Evolutionary conservation across 2,797 vertebrate genomes (phyloP).

Genomic region (Luscinia luscinia): DNA sequence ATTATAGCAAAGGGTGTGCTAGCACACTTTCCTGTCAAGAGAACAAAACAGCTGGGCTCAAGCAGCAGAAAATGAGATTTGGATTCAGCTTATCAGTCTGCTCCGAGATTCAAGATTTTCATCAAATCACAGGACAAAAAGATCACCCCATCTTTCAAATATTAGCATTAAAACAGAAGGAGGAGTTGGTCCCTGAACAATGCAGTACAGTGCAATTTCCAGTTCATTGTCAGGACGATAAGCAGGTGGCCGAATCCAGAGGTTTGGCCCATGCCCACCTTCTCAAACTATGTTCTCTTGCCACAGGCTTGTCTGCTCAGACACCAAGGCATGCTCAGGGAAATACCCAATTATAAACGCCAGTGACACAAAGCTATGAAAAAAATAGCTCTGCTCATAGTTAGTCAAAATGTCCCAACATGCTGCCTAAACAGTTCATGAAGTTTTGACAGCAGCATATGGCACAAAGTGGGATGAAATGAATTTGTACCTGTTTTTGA

Average conservation of each 20-base stretch:
- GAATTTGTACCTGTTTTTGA: conserved; percentile 65
- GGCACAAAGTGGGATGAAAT: conserved; percentile 59
- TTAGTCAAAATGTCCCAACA: conserved; percentile 67
- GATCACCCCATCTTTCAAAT: background rate
- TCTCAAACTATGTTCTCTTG: background rate
- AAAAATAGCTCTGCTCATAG: conserved; percentile 54
- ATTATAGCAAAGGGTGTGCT: background rate
- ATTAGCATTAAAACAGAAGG: background rate
- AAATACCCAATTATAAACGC: conserved; percentile 13
- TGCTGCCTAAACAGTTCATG: conserved; percentile 69
- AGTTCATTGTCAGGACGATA: accelerated
- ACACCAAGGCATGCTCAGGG: background rate
- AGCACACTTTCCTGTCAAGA: background rate
- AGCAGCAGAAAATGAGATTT: background rate
- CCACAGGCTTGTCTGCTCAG: background rate
- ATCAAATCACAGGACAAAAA: background rate
- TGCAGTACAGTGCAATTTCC: accelerated
- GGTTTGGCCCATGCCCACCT: background rate
- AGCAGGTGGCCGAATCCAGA: background rate
- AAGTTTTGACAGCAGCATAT: conserved; percentile 73
- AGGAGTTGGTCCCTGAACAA: background rate
- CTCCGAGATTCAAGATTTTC: background rate
- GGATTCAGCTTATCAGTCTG: background rate
- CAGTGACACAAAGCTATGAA: conserved; percentile 1
- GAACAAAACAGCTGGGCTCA: background rate